Evolutionary conservation across 2,797 vertebrate species (phyloP).

Genomic region (Cynopterus sphinx): DNA sequence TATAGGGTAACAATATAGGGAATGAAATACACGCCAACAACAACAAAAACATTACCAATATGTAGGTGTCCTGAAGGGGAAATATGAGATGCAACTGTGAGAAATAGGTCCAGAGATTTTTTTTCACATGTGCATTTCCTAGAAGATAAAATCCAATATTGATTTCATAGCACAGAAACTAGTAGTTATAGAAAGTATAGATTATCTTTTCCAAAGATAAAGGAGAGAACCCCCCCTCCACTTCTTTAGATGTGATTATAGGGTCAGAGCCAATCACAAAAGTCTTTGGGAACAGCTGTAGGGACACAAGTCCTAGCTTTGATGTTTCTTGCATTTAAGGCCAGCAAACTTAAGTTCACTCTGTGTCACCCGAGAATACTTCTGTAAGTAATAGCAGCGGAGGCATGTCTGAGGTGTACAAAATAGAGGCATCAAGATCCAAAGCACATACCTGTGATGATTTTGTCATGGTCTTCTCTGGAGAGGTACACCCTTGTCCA

Average conservation of each 20-base stretch:
- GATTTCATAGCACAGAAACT: slow-evolving; percentile 43
- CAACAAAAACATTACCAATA: background rate
- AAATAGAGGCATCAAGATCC: background rate
- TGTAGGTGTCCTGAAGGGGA: slow-evolving; percentile 13
- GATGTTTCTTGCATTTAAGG: background rate
- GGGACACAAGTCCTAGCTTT: background rate
- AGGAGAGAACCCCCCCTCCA: background rate
- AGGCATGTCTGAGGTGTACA: background rate
- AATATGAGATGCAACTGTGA: background rate
- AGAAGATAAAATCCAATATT: slow-evolving; percentile 21
- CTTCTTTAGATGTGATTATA: background rate
- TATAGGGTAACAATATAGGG: background rate
- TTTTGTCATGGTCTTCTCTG: background rate
- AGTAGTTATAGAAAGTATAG: background rate
- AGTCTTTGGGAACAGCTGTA: background rate
- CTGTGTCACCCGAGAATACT: background rate
- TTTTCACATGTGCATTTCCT: slow-evolving; percentile 29
- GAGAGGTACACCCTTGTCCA: background rate
- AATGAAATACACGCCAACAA: slow-evolving; percentile 30
- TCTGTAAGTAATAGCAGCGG: background rate
- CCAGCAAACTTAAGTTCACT: background rate
- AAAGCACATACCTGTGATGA: fast-evolving
- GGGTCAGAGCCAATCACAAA: background rate
- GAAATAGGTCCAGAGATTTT: slow-evolving; percentile 1
- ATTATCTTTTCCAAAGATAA: background rate